Percentiles rank a stretch among this genome's conserved stretches.
These are phyloP conservation scores for Syngnathoides biaculeatus DNA, from an alignment of 2,113 vertebrate genomes.

Conservation along the genomic window DNA sequence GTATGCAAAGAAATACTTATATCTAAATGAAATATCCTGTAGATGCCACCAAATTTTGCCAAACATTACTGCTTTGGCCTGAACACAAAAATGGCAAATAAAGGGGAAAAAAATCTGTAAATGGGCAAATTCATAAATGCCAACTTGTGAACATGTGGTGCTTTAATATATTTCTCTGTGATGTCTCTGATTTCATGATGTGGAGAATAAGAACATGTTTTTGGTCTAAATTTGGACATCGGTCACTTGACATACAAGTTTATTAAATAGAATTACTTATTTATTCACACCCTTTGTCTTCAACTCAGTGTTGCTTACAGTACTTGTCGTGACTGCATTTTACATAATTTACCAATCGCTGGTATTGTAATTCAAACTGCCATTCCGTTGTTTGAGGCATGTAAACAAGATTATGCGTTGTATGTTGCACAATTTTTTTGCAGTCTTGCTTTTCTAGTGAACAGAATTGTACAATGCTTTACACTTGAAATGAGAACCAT, in stretches of 20 bases:
- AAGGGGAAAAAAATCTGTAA: too few species aligned
- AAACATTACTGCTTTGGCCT: too few species aligned
- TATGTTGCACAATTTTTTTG: conserved; percentile 27
- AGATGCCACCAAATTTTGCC: too few species aligned
- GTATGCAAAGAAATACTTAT: too few species aligned
- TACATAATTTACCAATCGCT: not conserved
- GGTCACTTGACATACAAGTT: not conserved
- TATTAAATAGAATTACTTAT: not conserved
- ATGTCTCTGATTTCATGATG: too few species aligned
- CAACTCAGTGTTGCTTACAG: not conserved
- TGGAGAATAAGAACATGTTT: not conserved
- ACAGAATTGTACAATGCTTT: conserved; percentile 45
- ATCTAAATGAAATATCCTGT: too few species aligned
- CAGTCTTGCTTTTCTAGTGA: conserved; percentile 44
- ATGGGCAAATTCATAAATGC: too few species aligned
- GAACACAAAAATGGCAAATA: too few species aligned
- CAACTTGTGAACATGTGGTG: too few species aligned
- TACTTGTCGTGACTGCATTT: not conserved
- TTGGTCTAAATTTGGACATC: not conserved
- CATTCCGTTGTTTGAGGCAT: conserved; percentile 11
- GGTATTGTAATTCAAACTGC: not conserved
- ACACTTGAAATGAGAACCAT: conserved; percentile 71
- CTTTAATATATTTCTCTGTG: too few species aligned
- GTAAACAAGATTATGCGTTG: not conserved
- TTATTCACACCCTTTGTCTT: not conserved